Evolutionary conservation across 2,888 invertebrate species (phyloP).

Genomic region (Hedya salicella): DNA sequence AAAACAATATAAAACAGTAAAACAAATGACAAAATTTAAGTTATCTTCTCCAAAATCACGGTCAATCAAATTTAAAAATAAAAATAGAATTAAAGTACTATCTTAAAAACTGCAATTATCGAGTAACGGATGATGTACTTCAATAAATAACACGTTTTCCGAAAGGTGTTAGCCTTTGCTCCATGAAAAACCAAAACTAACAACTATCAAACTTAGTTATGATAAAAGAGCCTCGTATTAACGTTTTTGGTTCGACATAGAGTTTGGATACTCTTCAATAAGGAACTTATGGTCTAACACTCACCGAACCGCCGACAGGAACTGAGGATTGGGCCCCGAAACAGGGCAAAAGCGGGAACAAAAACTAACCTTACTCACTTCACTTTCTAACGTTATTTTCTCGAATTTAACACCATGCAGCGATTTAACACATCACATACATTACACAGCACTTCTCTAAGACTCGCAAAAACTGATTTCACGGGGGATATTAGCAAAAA

Average conservation of each 20-base stretch:
- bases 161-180: slow-evolving; percentile 31
- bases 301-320: slow-evolving; percentile 77
- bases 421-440: slow-evolving; percentile 26
- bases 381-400: slow-evolving; percentile 41
- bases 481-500: slow-evolving; percentile 52
- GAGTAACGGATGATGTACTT: background rate
- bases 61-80: background rate
- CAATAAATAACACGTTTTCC: slow-evolving; percentile 31
- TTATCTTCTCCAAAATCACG: too few species aligned
- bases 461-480: slow-evolving; percentile 43
- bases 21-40: too few species aligned
- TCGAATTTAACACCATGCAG: slow-evolving; percentile 20
- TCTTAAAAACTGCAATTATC: background rate
- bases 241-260: slow-evolving; percentile 29
- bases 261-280: slow-evolving; percentile 67
- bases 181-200: slow-evolving; percentile 34
- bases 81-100: background rate
- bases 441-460: slow-evolving; percentile 36
- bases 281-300: slow-evolving; percentile 77
- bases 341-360: slow-evolving; percentile 75
- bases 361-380: slow-evolving; percentile 74
- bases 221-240: background rate
- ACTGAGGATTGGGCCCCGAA: slow-evolving; percentile 56
- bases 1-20: background rate
- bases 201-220: background rate